phyloP scores from a whole-genome alignment of 2,888 invertebrate genomes.

The Dilophus febrilis region DNA sequence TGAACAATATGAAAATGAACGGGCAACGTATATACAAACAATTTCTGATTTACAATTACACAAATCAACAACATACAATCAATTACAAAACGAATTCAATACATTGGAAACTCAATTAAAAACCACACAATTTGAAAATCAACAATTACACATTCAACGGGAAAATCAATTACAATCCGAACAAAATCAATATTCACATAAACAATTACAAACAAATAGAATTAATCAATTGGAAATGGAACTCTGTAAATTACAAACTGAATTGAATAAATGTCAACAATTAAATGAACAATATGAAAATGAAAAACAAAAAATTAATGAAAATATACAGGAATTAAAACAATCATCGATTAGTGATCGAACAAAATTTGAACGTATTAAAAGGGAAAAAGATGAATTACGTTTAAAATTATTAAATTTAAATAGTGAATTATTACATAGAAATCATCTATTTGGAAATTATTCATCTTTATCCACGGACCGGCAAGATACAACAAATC shows the following conservation, averaged over 20 bases:
- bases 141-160: too few species aligned
- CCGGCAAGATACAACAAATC: too few species aligned
- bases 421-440: neutral
- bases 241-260: neutral
- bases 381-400: neutral
- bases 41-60: too few species aligned
- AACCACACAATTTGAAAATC: too few species aligned
- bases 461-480: too few species aligned
- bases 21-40: too few species aligned
- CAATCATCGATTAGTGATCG: neutral
- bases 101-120: too few species aligned
- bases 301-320: neutral
- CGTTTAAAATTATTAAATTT: neutral
- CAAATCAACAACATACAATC: too few species aligned
- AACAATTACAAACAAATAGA: neutral
- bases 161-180: too few species aligned
- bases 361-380: neutral
- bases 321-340: neutral
- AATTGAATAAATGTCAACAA: neutral
- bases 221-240: neutral
- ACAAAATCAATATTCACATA: too few species aligned
- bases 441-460: too few species aligned
- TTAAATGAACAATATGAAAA: neutral
- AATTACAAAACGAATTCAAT: too few species aligned
- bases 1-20: neutral